phyloP scores from a whole-genome alignment of 2,113 vertebrate species.

The Lanius collurio region DNA sequence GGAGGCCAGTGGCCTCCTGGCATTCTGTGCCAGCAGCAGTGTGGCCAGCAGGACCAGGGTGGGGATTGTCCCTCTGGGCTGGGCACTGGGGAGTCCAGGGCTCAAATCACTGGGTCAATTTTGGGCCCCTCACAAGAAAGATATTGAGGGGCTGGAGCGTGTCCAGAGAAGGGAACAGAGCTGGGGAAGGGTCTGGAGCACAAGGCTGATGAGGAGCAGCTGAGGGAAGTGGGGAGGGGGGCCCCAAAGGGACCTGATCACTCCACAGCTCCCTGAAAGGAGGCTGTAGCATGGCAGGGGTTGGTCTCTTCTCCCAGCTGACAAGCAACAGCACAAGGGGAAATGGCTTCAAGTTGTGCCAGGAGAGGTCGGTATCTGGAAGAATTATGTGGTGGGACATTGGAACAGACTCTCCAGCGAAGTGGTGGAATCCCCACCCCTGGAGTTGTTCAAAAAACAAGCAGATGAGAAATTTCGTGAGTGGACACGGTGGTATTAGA shows the following conservation, averaged over 20 bases:
- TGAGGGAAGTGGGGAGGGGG: not conserved
- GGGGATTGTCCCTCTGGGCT: not conserved
- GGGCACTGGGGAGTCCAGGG: not conserved
- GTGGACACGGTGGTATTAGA: not conserved
- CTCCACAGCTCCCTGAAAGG: not conserved
- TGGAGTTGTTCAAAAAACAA: not conserved
- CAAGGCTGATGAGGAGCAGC: not conserved
- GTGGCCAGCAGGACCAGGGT: not conserved
- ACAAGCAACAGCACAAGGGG: not conserved
- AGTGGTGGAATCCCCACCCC: not conserved
- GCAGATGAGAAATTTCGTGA: not conserved
- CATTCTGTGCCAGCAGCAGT: fast-evolving
- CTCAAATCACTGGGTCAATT: not conserved
- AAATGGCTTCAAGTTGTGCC: not conserved
- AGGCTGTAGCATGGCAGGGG: too few relatives aligned
- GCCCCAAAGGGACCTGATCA: not conserved
- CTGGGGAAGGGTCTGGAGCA: not conserved
- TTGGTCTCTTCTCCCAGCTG: not conserved
- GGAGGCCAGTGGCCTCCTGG: not conserved
- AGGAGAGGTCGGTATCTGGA: not conserved
- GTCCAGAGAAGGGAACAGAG: not conserved
- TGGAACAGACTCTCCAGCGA: not conserved
- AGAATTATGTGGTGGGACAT: too few relatives aligned
- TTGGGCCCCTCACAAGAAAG: not conserved
- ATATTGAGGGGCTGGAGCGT: fast-evolving